phyloP scores from a whole-genome alignment of 2,888 invertebrate genomes.

The Leptogaster cylindrica region DNA sequence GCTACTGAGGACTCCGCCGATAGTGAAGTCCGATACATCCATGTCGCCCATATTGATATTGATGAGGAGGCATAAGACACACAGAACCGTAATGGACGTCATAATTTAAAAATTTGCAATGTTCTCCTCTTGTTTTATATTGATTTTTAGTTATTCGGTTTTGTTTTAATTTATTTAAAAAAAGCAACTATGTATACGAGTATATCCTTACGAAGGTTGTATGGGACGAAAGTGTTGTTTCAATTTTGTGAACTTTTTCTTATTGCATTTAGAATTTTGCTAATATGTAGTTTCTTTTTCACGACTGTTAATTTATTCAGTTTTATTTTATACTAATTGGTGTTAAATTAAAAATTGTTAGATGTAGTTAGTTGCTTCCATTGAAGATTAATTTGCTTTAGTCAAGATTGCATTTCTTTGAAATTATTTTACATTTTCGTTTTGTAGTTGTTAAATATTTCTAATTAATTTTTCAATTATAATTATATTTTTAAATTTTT shows the following conservation, averaged over 20 bases:
- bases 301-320: not conserved
- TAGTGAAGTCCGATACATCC: constrained; percentile 79
- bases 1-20: constrained; percentile 90
- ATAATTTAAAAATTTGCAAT: constrained; percentile 40
- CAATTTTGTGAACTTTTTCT: not conserved
- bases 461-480: not conserved
- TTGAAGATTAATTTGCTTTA: too few relatives aligned
- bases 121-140: not conserved
- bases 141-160: not conserved
- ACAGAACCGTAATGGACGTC: constrained; percentile 43
- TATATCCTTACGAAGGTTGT: constrained; percentile 8
- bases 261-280: not conserved
- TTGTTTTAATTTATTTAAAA: too few relatives aligned
- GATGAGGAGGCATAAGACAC: constrained; percentile 37
- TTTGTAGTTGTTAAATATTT: too few relatives aligned
- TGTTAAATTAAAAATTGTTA: constrained; percentile 8
- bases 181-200: too few relatives aligned
- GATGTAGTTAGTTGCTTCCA: too few relatives aligned
- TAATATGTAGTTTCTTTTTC: not conserved
- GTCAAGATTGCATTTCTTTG: too few relatives aligned
- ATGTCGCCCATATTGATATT: constrained; percentile 42
- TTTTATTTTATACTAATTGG: not conserved
- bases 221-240: constrained; percentile 21
- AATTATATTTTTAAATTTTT: not conserved
- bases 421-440: too few relatives aligned